Conservation (phyloP, 1,140 invertebrate species). For the Zophobas atratus region DNA sequence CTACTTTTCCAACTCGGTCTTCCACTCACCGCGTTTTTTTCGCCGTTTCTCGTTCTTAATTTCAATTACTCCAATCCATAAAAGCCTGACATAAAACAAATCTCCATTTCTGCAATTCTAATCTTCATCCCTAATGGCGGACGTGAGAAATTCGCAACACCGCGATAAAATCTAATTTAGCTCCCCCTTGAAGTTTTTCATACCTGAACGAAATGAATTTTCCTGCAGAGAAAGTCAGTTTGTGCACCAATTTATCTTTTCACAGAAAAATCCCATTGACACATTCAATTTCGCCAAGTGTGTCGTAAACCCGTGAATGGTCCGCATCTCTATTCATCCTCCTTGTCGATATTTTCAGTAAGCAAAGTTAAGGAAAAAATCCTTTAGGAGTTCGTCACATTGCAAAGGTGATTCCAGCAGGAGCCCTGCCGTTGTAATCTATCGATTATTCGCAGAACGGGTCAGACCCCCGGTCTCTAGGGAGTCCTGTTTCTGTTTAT, state of each 20-base stretch:
- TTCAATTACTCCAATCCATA: slow-evolving; percentile 39
- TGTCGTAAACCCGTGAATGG: slow-evolving; percentile 52
- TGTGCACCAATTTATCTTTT: slow-evolving; percentile 58
- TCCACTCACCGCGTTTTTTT: background rate
- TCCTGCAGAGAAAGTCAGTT: slow-evolving; percentile 44
- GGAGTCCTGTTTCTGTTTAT: slow-evolving; percentile 62
- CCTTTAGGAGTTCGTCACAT: background rate
- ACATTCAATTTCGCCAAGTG: slow-evolving; percentile 60
- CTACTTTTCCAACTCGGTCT: background rate
- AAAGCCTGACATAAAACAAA: slow-evolving; percentile 31
- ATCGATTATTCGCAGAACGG: slow-evolving; percentile 56
- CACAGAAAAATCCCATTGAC: slow-evolving; percentile 60
- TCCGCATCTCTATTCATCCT: slow-evolving; percentile 11
- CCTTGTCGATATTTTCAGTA: slow-evolving; percentile 7
- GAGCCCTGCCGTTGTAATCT: slow-evolving; percentile 1
- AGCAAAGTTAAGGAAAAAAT: background rate
- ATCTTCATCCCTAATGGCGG: slow-evolving; percentile 52
- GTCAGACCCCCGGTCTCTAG: slow-evolving; percentile 59
- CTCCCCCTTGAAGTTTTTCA: slow-evolving; percentile 48
- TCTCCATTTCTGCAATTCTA: slow-evolving; percentile 41
- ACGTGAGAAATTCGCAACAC: slow-evolving; percentile 37
- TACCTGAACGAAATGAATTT: slow-evolving; percentile 57
- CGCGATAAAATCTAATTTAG: slow-evolving; percentile 55
- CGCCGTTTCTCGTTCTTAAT: slow-evolving; percentile 3
- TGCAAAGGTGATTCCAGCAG: slow-evolving; percentile 5